Conservation (phyloP, 2,888 invertebrate genomes). For the Dendrolimus pini region DNA sequence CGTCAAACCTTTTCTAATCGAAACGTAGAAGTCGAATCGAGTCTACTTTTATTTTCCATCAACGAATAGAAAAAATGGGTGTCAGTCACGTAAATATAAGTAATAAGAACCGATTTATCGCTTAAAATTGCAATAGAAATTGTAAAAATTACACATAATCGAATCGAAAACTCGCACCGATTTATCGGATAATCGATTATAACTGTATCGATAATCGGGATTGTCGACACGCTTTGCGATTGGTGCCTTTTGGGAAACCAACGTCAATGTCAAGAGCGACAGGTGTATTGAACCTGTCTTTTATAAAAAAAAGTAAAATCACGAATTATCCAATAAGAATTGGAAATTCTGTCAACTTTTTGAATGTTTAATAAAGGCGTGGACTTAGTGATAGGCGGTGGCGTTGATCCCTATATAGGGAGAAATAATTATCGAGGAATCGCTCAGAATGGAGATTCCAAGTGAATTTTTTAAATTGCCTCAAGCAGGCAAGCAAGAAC, state of each 20-base stretch:
- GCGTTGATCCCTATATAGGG: conserved; percentile 15
- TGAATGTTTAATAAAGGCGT: conserved; percentile 25
- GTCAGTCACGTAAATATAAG: neutral
- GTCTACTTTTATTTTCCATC: no score
- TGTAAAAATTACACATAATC: conserved; percentile 10
- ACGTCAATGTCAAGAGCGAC: conserved; percentile 63
- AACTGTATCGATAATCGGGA: conserved; percentile 23
- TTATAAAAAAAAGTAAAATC: conserved; percentile 54
- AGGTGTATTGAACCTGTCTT: conserved; percentile 66
- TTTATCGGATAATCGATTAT: conserved; percentile 9
- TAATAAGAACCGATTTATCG: neutral
- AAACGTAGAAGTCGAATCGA: no score
- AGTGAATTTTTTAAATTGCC: no score
- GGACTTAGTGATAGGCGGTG: conserved; percentile 15
- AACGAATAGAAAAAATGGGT: no score
- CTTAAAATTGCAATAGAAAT: conserved; percentile 7
- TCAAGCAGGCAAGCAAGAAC: no score
- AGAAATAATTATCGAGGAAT: no score
- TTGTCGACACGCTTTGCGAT: conserved; percentile 36
- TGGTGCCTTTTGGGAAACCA: conserved; percentile 31
- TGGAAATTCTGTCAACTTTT: conserved; percentile 34
- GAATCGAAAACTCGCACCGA: conserved; percentile 7
- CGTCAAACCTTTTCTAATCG: no score
- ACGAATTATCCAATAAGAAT: conserved; percentile 72
- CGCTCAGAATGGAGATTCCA: no score